A percentile compares a stretch with the other conserved stretches of the same genome.
Evolutionary conservation across 2,113 vertebrate species (phyloP).

Genomic region (Rhinolophus ferrumequinum): DNA sequence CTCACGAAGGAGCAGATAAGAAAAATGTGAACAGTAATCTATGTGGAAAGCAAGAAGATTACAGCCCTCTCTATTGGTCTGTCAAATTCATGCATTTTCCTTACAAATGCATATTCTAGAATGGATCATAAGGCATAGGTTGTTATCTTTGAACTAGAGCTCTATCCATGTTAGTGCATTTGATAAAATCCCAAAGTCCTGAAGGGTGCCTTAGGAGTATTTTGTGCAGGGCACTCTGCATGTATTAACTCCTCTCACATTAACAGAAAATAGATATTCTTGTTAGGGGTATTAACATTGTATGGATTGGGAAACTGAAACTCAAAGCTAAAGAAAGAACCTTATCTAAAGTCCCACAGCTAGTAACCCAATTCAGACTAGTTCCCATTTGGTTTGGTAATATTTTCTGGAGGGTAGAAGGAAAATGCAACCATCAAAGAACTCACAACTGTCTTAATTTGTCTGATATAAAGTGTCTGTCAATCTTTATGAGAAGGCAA

Average conservation of each 20-base stretch:
- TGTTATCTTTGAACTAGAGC: not conserved
- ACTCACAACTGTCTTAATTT: not conserved
- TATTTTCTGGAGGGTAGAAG: slow-evolving; percentile 1
- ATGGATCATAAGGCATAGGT: not conserved
- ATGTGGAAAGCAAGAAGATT: not conserved
- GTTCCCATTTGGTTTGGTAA: not conserved
- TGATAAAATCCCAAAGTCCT: not conserved
- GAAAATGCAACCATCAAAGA: not conserved
- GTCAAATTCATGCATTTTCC: not conserved
- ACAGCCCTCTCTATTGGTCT: not conserved
- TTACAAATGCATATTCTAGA: not conserved
- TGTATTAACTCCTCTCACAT: not conserved
- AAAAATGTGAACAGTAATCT: not conserved
- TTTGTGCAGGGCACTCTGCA: not conserved
- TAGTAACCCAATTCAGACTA: not conserved
- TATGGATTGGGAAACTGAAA: not conserved
- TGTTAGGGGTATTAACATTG: not conserved
- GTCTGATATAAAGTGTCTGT: not conserved
- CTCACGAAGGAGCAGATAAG: not conserved
- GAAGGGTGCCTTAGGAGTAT: not conserved
- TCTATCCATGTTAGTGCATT: not conserved
- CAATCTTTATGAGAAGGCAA: not conserved
- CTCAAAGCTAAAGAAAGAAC: not conserved
- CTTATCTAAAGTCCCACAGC: not conserved
- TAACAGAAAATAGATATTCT: not conserved